A percentile compares a stretch with the other conserved stretches of the same genome.
phyloP scores from a whole-genome alignment of 2,113 vertebrate genomes.

The Calypte anna region DNA sequence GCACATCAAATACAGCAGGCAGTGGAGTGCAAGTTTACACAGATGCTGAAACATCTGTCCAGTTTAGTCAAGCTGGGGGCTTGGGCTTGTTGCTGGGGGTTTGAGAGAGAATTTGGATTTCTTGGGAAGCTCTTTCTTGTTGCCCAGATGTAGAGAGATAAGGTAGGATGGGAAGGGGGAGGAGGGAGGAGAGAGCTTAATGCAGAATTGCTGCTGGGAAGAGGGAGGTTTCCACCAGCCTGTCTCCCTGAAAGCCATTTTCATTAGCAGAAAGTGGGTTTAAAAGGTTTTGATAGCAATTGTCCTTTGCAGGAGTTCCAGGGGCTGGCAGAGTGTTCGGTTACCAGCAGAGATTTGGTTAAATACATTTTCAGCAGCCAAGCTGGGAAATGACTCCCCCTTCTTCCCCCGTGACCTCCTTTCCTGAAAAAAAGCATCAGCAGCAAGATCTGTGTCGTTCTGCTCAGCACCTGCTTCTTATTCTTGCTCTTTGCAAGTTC shows the following conservation, averaged over 20 bases:
- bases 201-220: neutral
- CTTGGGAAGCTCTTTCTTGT: neutral
- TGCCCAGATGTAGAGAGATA: neutral
- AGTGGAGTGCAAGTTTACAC: neutral
- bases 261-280: neutral
- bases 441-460: neutral
- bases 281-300: neutral
- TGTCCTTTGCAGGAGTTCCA: neutral
- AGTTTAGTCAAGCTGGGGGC: neutral
- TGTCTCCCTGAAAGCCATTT: neutral
- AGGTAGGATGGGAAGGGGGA: neutral
- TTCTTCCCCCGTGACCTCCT: slow-evolving; percentile 55
- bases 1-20: neutral
- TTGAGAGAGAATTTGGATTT: neutral
- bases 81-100: neutral
- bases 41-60: slow-evolving; percentile 51
- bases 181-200: neutral
- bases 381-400: slow-evolving; percentile 9
- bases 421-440: slow-evolving; percentile 33
- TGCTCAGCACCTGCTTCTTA: neutral
- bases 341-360: neutral
- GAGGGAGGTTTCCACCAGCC: neutral
- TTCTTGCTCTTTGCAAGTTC: neutral
- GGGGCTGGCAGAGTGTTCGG: neutral
- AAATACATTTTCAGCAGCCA: slow-evolving; percentile 1